These are phyloP conservation scores for Ectemnius continuus DNA, from an alignment of 2,888 invertebrate genomes.

Conservation along the genomic window DNA sequence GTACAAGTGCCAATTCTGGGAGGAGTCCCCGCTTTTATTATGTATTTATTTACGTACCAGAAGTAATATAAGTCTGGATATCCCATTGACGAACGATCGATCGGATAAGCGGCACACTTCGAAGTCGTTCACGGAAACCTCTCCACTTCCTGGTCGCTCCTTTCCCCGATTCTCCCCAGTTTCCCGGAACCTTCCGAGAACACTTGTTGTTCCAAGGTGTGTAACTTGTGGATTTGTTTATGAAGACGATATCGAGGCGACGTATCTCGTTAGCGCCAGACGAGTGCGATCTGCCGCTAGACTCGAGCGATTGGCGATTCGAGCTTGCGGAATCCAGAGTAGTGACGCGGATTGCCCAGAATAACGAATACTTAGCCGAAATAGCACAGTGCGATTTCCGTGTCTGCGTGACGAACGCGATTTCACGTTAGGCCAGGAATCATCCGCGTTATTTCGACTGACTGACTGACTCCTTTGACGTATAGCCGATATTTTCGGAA, in stretches of 20 bases:
- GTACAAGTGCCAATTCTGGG: too few relatives aligned
- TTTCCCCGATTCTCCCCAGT: too few relatives aligned
- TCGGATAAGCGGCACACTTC: too few relatives aligned
- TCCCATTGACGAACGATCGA: too few relatives aligned
- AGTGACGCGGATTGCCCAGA: constrained; percentile 42
- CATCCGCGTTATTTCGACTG: constrained; percentile 40
- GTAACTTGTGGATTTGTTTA: not conserved
- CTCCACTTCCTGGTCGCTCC: too few relatives aligned
- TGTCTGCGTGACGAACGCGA: constrained; percentile 19
- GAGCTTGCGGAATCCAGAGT: constrained; percentile 31
- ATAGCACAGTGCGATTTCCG: constrained; percentile 51
- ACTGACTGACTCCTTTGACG: constrained; percentile 15
- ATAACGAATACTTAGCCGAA: constrained; percentile 42
- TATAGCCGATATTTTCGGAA: constrained; percentile 36
- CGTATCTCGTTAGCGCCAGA: not conserved
- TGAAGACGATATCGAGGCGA: constrained; percentile 19
- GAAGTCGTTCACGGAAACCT: too few relatives aligned
- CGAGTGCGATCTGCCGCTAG: constrained; percentile 5
- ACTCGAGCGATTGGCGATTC: constrained; percentile 33
- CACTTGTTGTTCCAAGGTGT: too few relatives aligned
- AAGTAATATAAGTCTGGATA: too few relatives aligned
- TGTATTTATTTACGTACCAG: too few relatives aligned
- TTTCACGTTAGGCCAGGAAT: constrained; percentile 18
- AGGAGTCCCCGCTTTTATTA: too few relatives aligned
- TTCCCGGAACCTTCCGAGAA: too few relatives aligned